These are phyloP conservation scores for Ichneumoninae sp. DNA, from an alignment of 2,888 invertebrate genomes.

Conservation along the genomic window DNA sequence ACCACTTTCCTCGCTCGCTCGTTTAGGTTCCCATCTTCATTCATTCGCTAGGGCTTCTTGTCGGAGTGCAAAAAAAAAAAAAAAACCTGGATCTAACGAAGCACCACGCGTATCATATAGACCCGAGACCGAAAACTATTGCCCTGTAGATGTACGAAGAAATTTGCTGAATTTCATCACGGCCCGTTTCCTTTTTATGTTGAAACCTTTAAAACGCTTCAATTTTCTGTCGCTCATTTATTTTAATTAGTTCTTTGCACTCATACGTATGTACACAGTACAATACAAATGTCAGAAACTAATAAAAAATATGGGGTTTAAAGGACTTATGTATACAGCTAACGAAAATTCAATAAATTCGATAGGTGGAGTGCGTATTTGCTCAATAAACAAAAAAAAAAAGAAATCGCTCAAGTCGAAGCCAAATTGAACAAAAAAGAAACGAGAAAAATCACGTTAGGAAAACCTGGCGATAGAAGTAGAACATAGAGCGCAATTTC, in stretches of 20 bases:
- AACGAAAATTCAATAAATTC: neutral
- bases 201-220: neutral
- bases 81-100: constrained; percentile 3
- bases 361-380: neutral
- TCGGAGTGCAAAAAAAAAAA: constrained; percentile 32
- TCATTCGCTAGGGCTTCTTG: constrained; percentile 47
- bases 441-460: constrained; percentile 4
- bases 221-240: constrained; percentile 12
- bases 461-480: constrained; percentile 18
- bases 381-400: neutral
- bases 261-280: neutral
- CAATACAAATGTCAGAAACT: neutral
- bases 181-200: constrained; percentile 24
- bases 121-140: neutral
- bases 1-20: constrained; percentile 56
- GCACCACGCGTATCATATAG: neutral
- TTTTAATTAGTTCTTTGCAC: neutral
- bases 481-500: neutral
- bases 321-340: neutral
- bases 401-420: neutral
- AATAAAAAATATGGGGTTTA: constrained; percentile 1
- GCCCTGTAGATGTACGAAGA: neutral
- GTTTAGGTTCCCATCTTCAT: constrained; percentile 61
- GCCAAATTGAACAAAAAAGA: neutral
- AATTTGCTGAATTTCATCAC: constrained; percentile 44